Base-by-base conservation (phyloP, 2,113 vertebrate genomes). In the Tragelaphus buxtoni region DNA sequence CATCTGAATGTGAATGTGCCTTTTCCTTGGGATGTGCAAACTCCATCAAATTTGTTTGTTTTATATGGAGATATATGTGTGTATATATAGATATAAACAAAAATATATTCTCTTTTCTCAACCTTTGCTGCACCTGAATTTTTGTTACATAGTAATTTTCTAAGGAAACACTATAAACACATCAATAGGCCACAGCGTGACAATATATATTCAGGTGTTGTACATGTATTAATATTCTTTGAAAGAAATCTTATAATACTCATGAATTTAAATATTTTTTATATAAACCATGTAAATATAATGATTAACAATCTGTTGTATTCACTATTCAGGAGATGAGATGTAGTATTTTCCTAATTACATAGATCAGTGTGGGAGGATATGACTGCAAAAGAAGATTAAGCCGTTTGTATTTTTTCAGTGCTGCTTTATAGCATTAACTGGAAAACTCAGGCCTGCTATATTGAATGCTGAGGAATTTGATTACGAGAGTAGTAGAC, bases 331-430 rank as follows among this genome's bases (percentile, higher is more conserved):
- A 98, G 95, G 95, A 94, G 74, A 92, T 83, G 97, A 97, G 95
- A 94, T 97, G 90, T 97, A 98, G 96, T 93, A 97, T 98, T 99
- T 98, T 98, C 96, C 96, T 99, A 98, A 98, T 99, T 98, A 97
- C 90, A 84, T 76, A 97, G 96, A 96, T 96, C 87, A 96, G 69
- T 95, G 96, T 98, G 97, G 98, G 97, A 98, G 97, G 98, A 98
- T 97, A 72, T 95, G 96, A 96, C 94, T 96, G 76, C 90, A 90
- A 86, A 98, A 51, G 92, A 98, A 98, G 98, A 98, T 98, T 98
- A 98, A 98, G 97, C 95, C 97, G 94, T 98, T 99, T 98, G 97
- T 99, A 98, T 98, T 98, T 99, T 98, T 98, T 98, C 96, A 90
- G 88, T 96, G 92, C 95, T 98, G 91, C 93, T 98, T 98, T 98